These are phyloP conservation scores for Pampus argenteus DNA, from an alignment of 2,797 vertebrate species.

Conservation along the genomic window DNA sequence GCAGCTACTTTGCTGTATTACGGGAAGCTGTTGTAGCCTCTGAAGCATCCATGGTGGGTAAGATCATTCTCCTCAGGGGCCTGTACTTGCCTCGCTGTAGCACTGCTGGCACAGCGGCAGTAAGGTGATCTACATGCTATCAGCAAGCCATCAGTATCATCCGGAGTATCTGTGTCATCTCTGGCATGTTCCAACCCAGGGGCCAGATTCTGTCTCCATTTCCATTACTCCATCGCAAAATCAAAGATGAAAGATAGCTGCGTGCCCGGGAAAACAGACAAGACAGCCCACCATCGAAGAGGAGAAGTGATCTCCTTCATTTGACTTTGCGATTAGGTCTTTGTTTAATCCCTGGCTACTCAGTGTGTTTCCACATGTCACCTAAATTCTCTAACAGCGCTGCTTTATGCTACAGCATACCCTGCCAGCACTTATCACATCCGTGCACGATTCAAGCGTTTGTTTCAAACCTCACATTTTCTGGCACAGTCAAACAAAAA, in stretches of 20 bases:
- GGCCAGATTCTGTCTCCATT: constrained; percentile 67
- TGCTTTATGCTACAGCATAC: constrained; percentile 46
- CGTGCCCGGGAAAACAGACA: background rate
- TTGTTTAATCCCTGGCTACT: constrained; percentile 57
- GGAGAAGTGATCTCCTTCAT: constrained; percentile 40
- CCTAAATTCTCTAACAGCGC: constrained; percentile 59
- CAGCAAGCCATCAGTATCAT: constrained; percentile 76
- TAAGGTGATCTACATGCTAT: constrained; percentile 76
- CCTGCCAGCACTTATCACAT: constrained; percentile 65
- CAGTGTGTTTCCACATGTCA: constrained; percentile 57
- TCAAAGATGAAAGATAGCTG: constrained; percentile 68
- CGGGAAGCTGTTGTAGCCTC: constrained; percentile 39
- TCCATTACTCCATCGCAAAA: constrained; percentile 68
- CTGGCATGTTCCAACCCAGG: constrained; percentile 74
- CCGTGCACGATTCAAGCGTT: constrained; percentile 42
- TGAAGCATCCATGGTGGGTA: constrained; percentile 55
- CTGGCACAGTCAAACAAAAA: constrained; percentile 62
- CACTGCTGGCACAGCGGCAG: constrained; percentile 66
- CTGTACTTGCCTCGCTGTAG: constrained; percentile 40
- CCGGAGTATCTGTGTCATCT: constrained; percentile 77
- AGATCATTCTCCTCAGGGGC: constrained; percentile 56
- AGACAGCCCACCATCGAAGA: constrained; percentile 34
- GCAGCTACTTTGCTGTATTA: constrained; percentile 36
- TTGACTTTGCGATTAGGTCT: constrained; percentile 54
- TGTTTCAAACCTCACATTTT: constrained; percentile 55